Conservation (phyloP, 1,140 invertebrate species). For the Bombus superbus region DNA sequence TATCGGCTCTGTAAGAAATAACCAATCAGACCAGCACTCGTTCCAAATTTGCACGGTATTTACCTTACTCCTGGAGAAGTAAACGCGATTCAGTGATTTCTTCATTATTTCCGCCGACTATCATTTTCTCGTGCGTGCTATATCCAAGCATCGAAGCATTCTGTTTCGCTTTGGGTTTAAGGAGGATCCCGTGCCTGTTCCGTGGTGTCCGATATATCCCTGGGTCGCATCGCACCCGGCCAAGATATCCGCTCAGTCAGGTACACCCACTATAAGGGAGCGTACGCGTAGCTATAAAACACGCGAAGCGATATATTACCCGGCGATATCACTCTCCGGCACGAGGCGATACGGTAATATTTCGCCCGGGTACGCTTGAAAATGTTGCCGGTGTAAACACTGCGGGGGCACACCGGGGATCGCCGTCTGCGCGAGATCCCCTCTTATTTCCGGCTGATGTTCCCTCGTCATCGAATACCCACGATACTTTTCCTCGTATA, state of each 20-base stretch:
- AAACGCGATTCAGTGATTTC: background rate
- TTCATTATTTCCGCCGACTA: background rate
- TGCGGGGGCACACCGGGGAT: constrained; percentile 61
- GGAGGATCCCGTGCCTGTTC: background rate
- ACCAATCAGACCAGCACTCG: too few species aligned
- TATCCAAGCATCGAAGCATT: background rate
- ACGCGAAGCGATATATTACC: constrained; percentile 76
- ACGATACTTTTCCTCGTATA: background rate
- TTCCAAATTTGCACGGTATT: too few species aligned
- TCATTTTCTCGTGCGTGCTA: background rate
- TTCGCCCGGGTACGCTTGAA: constrained; percentile 47
- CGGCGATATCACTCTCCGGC: constrained; percentile 69
- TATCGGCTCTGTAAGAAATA: too few species aligned
- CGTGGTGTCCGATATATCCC: constrained; percentile 24
- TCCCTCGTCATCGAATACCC: constrained; percentile 18
- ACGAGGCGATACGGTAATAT: constrained; percentile 58
- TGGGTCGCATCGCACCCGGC: constrained; percentile 16
- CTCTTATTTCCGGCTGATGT: constrained; percentile 38
- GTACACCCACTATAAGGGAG: constrained; percentile 60
- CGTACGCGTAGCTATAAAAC: constrained; percentile 71
- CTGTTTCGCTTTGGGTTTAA: background rate
- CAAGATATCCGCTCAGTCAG: constrained; percentile 40
- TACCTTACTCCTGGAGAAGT: too few species aligned
- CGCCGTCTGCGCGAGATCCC: background rate
- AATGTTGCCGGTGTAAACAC: constrained; percentile 61